Percentiles rank a stretch among this genome's conserved stretches.
phyloP scores from a whole-genome alignment of 2,113 vertebrate species.

The Eptesicus fuscus region DNA sequence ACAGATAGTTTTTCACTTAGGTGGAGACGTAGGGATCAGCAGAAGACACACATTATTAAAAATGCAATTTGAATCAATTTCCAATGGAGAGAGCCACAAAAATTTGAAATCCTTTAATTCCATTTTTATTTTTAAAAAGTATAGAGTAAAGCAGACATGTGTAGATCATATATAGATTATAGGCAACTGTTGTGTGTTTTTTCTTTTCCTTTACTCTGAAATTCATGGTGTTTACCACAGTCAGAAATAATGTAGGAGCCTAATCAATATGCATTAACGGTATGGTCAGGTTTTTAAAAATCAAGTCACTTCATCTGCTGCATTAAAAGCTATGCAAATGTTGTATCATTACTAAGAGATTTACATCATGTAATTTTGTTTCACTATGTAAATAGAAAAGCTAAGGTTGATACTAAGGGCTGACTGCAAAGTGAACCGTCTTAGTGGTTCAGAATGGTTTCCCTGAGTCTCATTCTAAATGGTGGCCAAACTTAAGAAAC shows the following conservation, averaged over 20 bases:
- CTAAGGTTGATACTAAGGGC: neutral
- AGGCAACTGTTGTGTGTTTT: neutral
- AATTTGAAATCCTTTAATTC: neutral
- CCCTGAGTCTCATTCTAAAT: neutral
- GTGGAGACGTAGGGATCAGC: neutral
- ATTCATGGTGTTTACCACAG: neutral
- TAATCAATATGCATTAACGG: conserved; percentile 8
- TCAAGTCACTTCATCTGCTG: conserved; percentile 12
- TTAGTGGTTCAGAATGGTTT: neutral
- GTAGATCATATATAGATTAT: neutral
- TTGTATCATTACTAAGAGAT: neutral
- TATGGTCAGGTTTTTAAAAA: neutral
- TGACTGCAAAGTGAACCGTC: neutral
- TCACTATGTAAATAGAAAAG: neutral
- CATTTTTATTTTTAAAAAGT: neutral
- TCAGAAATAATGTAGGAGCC: neutral
- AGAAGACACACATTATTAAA: neutral
- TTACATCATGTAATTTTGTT: neutral
- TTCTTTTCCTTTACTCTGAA: neutral
- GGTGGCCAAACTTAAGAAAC: neutral
- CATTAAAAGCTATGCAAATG: conserved; percentile 27
- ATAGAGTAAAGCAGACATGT: neutral
- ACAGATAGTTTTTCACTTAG: neutral
- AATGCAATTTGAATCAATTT: neutral
- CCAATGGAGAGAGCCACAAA: neutral